A percentile compares a stretch with the other conserved stretches of the same genome.
Conservation (phyloP, 2,113 vertebrate genomes). For the Cavia aperea region DNA sequence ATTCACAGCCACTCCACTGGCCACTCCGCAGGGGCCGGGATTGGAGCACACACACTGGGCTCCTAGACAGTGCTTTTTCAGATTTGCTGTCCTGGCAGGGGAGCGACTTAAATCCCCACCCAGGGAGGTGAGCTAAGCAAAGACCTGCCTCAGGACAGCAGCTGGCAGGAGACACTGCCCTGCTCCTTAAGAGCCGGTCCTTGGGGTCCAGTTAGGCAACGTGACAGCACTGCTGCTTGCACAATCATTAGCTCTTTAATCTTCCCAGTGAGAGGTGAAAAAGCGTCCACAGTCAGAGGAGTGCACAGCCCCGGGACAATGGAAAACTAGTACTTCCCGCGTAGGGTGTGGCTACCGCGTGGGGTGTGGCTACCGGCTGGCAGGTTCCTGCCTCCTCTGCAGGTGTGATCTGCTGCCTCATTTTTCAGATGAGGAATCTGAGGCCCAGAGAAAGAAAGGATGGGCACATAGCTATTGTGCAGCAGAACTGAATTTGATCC, state of each 20-base stretch:
- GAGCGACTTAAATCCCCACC: background rate
- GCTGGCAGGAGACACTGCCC: background rate
- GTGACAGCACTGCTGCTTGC: background rate
- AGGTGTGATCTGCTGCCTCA: background rate
- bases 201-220: background rate
- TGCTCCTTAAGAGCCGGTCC: background rate
- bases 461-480: background rate
- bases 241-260: conserved; percentile 32
- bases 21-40: background rate
- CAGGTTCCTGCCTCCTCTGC: background rate
- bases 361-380: background rate
- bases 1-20: background rate
- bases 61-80: background rate
- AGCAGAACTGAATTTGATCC: background rate
- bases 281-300: background rate
- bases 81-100: accelerated
- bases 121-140: background rate
- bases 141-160: background rate
- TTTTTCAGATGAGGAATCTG: background rate
- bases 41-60: background rate
- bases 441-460: background rate
- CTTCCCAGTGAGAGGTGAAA: background rate
- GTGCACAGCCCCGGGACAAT: background rate
- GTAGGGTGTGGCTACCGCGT: background rate
- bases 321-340: background rate